phyloP scores from a whole-genome alignment of 2,797 vertebrate species.

The Threskiornis aethiopicus region DNA sequence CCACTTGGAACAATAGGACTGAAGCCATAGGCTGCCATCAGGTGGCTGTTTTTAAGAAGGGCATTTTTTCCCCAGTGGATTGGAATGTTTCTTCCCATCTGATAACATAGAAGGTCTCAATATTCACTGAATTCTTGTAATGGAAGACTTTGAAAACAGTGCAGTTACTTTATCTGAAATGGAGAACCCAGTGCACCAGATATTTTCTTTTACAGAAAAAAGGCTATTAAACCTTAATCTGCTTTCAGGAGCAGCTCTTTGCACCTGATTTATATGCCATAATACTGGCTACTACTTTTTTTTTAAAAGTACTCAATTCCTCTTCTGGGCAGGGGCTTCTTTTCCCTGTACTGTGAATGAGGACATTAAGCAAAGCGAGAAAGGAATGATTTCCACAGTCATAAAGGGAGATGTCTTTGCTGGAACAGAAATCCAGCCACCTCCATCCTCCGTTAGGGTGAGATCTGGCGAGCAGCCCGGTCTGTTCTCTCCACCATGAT shows the following conservation, averaged over 20 bases:
- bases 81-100: not conserved
- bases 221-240: not conserved
- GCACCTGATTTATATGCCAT: not conserved
- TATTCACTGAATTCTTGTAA: not conserved
- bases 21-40: constrained; percentile 67
- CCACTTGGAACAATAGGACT: constrained; percentile 45
- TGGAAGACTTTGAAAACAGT: not conserved
- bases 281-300: not conserved
- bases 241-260: not conserved
- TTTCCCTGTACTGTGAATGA: not conserved
- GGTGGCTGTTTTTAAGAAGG: constrained; percentile 59
- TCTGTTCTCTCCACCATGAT: too few species aligned
- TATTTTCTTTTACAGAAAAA: not conserved
- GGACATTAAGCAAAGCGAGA: not conserved
- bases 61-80: not conserved
- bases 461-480: not conserved
- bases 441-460: not conserved
- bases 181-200: not conserved
- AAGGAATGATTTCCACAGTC: not conserved
- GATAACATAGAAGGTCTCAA: not conserved
- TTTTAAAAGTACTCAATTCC: not conserved
- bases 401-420: not conserved
- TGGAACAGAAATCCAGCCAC: not conserved
- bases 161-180: not conserved
- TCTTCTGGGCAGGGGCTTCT: not conserved